These are phyloP conservation scores for Palythoa grandis DNA, from an alignment of 92 coral and sea anemone genomes.

Conservation along the genomic window DNA sequence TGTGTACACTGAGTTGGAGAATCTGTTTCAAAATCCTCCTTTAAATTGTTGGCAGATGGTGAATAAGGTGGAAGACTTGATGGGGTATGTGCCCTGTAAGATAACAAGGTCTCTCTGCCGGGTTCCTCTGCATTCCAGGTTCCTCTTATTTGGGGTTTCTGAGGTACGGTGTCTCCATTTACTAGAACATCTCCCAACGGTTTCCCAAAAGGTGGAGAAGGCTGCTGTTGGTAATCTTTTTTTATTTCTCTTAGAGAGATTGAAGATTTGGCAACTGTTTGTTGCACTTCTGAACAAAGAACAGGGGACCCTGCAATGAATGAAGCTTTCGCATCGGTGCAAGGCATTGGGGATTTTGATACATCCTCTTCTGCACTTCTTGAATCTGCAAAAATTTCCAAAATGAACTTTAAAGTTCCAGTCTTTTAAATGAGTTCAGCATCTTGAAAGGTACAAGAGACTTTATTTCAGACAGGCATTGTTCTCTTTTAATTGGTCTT, in stretches of 20 bases:
- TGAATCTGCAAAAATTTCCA: slow-evolving; percentile 5
- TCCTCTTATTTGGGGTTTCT: not conserved
- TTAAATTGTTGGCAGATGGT: not conserved
- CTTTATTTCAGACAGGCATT: too few species aligned
- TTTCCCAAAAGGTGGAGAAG: not conserved
- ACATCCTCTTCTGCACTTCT: not conserved
- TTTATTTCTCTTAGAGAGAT: not conserved
- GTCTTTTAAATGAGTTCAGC: too few species aligned
- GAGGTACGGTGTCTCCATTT: not conserved
- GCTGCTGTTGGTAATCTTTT: not conserved
- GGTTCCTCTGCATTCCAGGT: not conserved
- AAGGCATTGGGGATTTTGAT: not conserved
- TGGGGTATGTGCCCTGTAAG: not conserved
- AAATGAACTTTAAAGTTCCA: too few species aligned
- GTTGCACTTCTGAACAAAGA: slow-evolving; percentile 10
- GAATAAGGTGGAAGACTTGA: not conserved
- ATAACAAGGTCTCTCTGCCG: not conserved
- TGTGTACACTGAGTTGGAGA: slow-evolving; percentile 11
- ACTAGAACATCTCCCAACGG: not conserved
- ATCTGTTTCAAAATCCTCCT: not conserved
- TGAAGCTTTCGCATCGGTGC: not conserved
- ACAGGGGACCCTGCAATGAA: not conserved
- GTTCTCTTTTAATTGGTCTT: too few species aligned
- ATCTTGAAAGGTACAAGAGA: too few species aligned
- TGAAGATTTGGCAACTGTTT: not conserved